A percentile compares a stretch with the other conserved stretches of the same genome.
These are phyloP conservation scores for Oxyruncus cristatus DNA, from an alignment of 2,113 vertebrate genomes.

Conservation along the genomic window DNA sequence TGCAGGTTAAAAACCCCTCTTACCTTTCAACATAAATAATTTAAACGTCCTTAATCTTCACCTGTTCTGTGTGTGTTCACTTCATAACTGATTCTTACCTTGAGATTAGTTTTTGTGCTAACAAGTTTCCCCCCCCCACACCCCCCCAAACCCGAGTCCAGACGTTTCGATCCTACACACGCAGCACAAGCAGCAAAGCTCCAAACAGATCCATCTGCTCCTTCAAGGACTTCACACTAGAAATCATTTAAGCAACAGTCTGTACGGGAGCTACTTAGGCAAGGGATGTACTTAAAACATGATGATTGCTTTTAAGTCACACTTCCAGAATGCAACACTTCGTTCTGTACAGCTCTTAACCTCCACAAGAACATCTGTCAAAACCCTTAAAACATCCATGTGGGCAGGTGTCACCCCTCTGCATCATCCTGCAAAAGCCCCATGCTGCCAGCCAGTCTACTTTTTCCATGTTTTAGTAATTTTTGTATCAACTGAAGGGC, in stretches of 20 bases:
- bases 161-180: background rate
- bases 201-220: background rate
- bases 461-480: accelerated
- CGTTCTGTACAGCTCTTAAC: background rate
- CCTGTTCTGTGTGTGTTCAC: background rate
- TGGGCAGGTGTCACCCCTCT: background rate
- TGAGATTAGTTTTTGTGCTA: background rate
- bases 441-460: background rate
- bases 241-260: background rate
- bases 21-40: background rate
- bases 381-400: accelerated
- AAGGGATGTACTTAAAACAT: background rate
- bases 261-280: background rate
- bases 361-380: background rate
- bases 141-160: too few species aligned
- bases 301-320: accelerated
- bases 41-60: background rate
- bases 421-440: background rate
- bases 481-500: background rate
- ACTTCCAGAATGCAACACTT: background rate
- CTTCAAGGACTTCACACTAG: background rate
- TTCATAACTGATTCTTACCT: background rate
- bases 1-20: background rate
- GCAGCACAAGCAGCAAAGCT: background rate
- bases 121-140: background rate